phyloP scores from a whole-genome alignment of 2,797 vertebrate species.

The Neostethus bicornis region DNA sequence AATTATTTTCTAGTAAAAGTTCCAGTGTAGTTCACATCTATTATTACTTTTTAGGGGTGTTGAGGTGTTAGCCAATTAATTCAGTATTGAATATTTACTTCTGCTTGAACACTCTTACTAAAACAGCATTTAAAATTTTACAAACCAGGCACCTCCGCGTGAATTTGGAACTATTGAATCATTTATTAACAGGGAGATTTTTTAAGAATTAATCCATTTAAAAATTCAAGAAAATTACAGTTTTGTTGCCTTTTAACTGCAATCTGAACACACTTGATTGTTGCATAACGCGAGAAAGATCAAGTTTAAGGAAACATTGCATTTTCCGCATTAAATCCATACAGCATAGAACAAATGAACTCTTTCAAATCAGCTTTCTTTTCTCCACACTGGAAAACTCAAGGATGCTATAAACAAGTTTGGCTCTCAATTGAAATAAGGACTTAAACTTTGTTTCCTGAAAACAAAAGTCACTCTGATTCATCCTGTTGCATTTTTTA shows the following conservation, averaged over 20 bases:
- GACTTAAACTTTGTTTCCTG: too few relatives aligned
- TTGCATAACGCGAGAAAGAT: background rate
- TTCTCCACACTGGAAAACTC: too few relatives aligned
- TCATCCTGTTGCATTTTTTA: too few relatives aligned
- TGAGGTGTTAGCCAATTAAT: background rate
- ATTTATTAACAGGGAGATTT: too few relatives aligned
- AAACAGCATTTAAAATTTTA: conserved; percentile 1
- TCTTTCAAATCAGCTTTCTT: background rate
- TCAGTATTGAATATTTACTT: background rate
- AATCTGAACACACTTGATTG: background rate
- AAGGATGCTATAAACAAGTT: too few relatives aligned
- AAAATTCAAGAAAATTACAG: background rate
- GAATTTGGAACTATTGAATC: background rate
- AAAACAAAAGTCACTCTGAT: too few relatives aligned
- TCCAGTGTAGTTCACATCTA: background rate
- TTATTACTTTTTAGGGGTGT: background rate
- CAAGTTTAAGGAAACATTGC: background rate
- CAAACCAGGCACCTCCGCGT: background rate
- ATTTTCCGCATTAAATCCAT: background rate
- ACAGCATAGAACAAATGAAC: background rate
- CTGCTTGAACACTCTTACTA: background rate
- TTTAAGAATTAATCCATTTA: too few relatives aligned
- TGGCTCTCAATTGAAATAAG: too few relatives aligned
- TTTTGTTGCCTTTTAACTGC: background rate
- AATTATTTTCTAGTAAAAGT: background rate